phyloP scores from a whole-genome alignment of 2,888 invertebrate species.

The Zootermopsis nevadensis region DNA sequence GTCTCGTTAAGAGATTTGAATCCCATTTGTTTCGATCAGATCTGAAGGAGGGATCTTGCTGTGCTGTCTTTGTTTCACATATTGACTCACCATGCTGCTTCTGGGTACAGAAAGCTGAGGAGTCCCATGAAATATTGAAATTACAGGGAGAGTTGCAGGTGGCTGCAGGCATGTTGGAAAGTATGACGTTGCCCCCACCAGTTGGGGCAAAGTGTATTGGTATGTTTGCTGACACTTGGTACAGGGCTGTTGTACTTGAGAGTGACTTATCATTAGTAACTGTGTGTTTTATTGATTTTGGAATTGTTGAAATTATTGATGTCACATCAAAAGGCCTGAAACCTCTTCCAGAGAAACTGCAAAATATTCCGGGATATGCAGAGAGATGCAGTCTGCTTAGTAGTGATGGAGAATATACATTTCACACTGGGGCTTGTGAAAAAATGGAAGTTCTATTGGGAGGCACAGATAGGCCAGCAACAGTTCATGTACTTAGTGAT shows the following conservation, averaged over 20 bases:
- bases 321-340: constrained; percentile 72
- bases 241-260: constrained; percentile 89
- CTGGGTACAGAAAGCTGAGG: constrained; percentile 76
- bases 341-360: constrained; percentile 70
- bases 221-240: constrained; percentile 91
- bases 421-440: constrained; percentile 25
- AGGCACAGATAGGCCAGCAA: not conserved
- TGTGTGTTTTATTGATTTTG: constrained; percentile 81
- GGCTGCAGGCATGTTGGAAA: constrained; percentile 64
- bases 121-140: constrained; percentile 68
- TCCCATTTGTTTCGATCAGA: not conserved
- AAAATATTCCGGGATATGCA: constrained; percentile 68
- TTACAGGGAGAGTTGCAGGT: constrained; percentile 75
- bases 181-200: constrained; percentile 69
- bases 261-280: constrained; percentile 70
- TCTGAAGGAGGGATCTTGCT: constrained; percentile 56
- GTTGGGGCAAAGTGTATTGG: constrained; percentile 78
- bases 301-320: constrained; percentile 80
- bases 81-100: constrained; percentile 82
- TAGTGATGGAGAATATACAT: constrained; percentile 14
- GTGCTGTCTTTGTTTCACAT: constrained; percentile 73
- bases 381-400: constrained; percentile 65
- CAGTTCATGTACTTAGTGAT: not conserved
- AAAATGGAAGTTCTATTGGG: constrained; percentile 15
- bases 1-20: constrained; percentile 16